These are phyloP conservation scores for Panzeria rudis DNA, from an alignment of 2,888 invertebrate genomes.

Conservation along the genomic window DNA sequence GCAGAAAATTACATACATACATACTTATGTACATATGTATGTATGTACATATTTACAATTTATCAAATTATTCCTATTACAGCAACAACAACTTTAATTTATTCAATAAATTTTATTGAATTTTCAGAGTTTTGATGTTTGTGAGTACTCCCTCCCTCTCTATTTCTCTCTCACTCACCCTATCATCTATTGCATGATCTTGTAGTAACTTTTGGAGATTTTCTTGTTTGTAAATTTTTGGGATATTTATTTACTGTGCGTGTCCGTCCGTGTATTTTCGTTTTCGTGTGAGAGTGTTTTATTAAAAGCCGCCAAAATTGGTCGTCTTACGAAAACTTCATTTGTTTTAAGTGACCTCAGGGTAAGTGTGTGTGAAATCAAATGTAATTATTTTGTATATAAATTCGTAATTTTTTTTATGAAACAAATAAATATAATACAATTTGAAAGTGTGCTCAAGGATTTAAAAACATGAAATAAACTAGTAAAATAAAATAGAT, in stretches of 20 bases:
- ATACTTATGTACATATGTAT: not conserved
- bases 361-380: conserved; percentile 76
- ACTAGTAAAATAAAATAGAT: not conserved
- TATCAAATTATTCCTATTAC: not conserved
- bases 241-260: not conserved
- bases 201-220: conserved; percentile 18
- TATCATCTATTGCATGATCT: not conserved
- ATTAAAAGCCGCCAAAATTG: conserved; percentile 83
- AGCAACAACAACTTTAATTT: conserved; percentile 27
- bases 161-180: not conserved
- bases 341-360: conserved; percentile 82
- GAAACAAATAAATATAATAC: conserved; percentile 24
- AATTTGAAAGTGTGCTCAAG: conserved; percentile 45
- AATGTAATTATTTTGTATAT: conserved; percentile 18
- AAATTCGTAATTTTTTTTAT: not conserved
- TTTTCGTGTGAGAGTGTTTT: conserved; percentile 27
- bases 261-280: conserved; percentile 8
- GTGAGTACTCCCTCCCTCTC: not conserved
- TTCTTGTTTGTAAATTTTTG: conserved; percentile 11
- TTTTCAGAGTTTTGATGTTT: conserved; percentile 39
- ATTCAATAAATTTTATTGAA: too few species aligned
- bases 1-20: not conserved
- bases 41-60: not conserved
- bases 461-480: conserved; percentile 26
- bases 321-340: conserved; percentile 83